Base-by-base conservation (phyloP, 2,888 invertebrate species). In the Syritta pipiens region DNA sequence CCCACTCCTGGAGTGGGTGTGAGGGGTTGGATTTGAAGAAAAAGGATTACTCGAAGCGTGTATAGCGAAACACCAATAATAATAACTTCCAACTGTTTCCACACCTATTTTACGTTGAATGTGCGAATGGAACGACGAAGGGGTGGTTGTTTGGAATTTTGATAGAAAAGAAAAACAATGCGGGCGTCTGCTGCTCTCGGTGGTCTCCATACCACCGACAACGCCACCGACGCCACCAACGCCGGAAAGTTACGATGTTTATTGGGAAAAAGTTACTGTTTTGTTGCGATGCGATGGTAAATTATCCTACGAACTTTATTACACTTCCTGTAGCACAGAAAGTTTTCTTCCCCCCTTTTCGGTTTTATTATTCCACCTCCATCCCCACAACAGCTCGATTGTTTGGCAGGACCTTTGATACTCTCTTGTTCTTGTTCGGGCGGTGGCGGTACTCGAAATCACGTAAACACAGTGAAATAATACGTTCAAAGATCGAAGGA, bases 281-380 rank as follows among this genome's bases (percentile, higher is more conserved):
- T 71, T 51, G 53, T 65, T 65, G 53, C 63, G 71, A 77, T 67
- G 48, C 40, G 72, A 67, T 67, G 62, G 79, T 79, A 67, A 79
- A 74, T 79, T 79, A 79, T 74, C 79, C 60, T 74, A 32, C 67
- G 55, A 79, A 79, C 62, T 74, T 79, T 79, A 79, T 79, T 74
- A 79, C 60, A 51, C 30, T 74, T 79, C 74, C 79, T 79, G 55
- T 60, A 55, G 49, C 49, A 74, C 51, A 37, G 7, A n/a, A 76
- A 69, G 49, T 67, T 75, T 42, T 40, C n/a, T 3, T 2, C 4
- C 30, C 7, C 20, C 19, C 24, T 42, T 44, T 22, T 44, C 44
- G n/a, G 10, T 46, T 12, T 12, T 20, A 46, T 22, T 46, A 51
- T 59, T 69, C 1, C 28, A 4, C 4, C 28, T 7, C n/a, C 28